Evolutionary conservation across 2,888 invertebrate genomes (phyloP), one percentile per base, ranked within the genome.

Genomic region (Papilio protenor): DNA sequence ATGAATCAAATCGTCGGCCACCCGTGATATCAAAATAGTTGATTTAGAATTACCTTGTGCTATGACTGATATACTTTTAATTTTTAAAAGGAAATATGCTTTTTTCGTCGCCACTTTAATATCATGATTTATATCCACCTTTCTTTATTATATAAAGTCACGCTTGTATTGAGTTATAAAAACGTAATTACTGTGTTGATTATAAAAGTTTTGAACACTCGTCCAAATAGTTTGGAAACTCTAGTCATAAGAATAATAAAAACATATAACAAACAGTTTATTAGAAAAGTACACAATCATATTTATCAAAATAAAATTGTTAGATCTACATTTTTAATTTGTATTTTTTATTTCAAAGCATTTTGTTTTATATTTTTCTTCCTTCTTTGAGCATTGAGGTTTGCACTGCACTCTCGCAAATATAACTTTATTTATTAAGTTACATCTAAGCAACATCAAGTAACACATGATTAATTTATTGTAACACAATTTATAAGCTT

Each of bases 1-100:
- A 91, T 91, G 89, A 90, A 89, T 90, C 88, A 91, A 91, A 91
- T 90, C 87, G 87, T 85, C 80, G 92, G 86, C 93, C 94, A 94
- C 93, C 92, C 94, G 88, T 82, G 84, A 82, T 85, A 86, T 84
- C 81, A 83, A 89, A 89, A 87, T 84, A 86, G 84, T 85, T 84
- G 83, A 85, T 83, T 85, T 81, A 84, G 82, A 84, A 78, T 74
- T 82, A 76, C 85, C 84, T 86, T 84, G 78, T 80, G 79, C 74
- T 82, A 78, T 82, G 80, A 81, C 81, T 84, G 82, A 83, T 82
- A 83, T 77, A 80, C 79, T 81, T 82, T 83, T 81, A 82, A 84
- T 82, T 80, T 75, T 80, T 80, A 78, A 81, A 81, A 79, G 71
- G 80, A 84, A 83, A 80, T 80, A 79, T 82, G 77, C 77, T 79